Evolutionary conservation across 2,797 vertebrate species (phyloP).

Genomic region (Gadopsis marmoratus): DNA sequence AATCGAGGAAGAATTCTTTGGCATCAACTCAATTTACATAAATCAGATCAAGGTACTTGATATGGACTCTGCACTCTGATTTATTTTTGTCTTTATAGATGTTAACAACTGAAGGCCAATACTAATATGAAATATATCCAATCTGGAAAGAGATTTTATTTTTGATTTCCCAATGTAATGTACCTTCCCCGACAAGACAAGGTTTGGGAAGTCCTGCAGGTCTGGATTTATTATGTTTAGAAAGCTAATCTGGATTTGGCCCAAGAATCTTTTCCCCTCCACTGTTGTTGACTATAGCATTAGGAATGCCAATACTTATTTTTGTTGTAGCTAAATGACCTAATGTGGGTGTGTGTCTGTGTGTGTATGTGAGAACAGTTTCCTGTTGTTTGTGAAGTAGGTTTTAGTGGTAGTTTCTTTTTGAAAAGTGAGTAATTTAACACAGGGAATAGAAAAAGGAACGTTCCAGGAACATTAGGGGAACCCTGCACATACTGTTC

Average conservation of each 20-base stretch:
- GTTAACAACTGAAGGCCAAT: conserved; percentile 31
- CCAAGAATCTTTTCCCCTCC: background rate
- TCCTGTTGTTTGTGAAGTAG: conserved; percentile 13
- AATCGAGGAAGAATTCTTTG: conserved; percentile 34
- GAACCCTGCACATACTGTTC: conserved; percentile 6
- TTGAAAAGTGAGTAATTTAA: conserved; percentile 14
- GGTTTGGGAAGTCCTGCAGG: conserved; percentile 17
- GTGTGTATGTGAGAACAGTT: background rate
- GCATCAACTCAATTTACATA: conserved; percentile 27
- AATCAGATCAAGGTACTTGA: conserved; percentile 41
- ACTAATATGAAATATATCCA: conserved; percentile 40
- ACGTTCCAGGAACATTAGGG: background rate
- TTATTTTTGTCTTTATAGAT: conserved; percentile 40
- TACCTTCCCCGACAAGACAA: conserved; percentile 24
- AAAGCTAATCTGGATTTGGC: conserved; percentile 39
- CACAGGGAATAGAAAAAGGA: background rate
- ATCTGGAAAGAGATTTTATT: conserved; percentile 8
- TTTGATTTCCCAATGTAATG: conserved; percentile 28
- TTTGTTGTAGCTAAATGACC: conserved; percentile 14
- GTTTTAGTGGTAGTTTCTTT: conserved; percentile 1
- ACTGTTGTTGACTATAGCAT: conserved; percentile 14
- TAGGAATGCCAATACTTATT: conserved; percentile 14
- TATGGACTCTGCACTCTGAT: conserved; percentile 23
- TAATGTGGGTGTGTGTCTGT: background rate
- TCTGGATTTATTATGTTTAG: conserved; percentile 34